A percentile compares a stretch with the other conserved stretches of the same genome.
phyloP scores from a whole-genome alignment of 2,888 invertebrate species.

The Eupeodes latifasciatus region DNA sequence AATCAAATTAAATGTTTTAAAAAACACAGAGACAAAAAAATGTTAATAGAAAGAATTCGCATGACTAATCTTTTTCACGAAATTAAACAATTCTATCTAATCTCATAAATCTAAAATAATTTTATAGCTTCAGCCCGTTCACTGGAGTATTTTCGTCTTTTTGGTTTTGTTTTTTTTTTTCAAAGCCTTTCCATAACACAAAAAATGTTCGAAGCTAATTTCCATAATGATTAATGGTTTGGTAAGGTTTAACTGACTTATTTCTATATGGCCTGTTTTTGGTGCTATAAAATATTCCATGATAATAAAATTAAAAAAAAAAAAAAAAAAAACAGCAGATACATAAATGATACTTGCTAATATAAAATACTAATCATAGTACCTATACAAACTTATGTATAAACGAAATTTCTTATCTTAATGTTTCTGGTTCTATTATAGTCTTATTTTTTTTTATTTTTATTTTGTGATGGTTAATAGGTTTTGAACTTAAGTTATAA shows the following conservation, averaged over 20 bases:
- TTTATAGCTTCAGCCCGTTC: conserved; percentile 64
- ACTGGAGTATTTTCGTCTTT: neutral
- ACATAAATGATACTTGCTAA: conserved; percentile 39
- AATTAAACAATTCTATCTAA: conserved; percentile 52
- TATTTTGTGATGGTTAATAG: conserved; percentile 19
- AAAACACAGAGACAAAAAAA: neutral
- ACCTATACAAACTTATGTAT: neutral
- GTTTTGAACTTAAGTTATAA: conserved; percentile 32
- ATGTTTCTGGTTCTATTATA: conserved; percentile 45
- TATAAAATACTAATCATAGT: conserved; percentile 21
- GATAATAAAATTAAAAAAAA: conserved; percentile 11
- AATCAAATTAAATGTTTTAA: neutral
- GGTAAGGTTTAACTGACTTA: conserved; percentile 38
- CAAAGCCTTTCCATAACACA: conserved; percentile 19
- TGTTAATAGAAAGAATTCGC: conserved; percentile 10
- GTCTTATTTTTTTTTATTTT: neutral
- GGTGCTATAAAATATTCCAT: conserved; percentile 4
- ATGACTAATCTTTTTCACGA: conserved; percentile 40
- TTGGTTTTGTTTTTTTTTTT: neutral
- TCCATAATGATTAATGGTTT: conserved; percentile 69
- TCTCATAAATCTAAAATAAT: conserved; percentile 64
- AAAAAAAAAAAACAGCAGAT: conserved; percentile 20
- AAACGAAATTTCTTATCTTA: conserved; percentile 30
- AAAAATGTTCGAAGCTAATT: conserved; percentile 52
- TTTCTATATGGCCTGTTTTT: conserved; percentile 10